A percentile compares a stretch with the other conserved stretches of the same genome.
Conservation (phyloP, 2,113 vertebrate species). For the Platysternon megacephalum region DNA sequence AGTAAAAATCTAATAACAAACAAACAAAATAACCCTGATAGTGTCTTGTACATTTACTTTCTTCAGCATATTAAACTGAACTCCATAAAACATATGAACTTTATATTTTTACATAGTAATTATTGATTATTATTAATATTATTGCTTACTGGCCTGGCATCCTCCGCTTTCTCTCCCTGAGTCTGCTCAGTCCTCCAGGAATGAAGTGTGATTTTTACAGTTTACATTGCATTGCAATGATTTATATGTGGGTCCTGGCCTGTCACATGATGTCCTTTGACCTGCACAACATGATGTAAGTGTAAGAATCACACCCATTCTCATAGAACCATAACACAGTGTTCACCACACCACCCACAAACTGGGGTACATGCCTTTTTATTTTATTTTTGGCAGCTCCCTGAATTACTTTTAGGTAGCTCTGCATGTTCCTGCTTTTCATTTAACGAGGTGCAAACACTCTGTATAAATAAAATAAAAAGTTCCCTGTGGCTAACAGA, state of each 20-base stretch:
- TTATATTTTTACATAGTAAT: not conserved
- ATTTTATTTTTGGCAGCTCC: slow-evolving; percentile 14
- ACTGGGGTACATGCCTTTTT: not conserved
- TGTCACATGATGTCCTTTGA: not conserved
- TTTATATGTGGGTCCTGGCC: slow-evolving; percentile 27
- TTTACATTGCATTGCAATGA: slow-evolving; percentile 1
- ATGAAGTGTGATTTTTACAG: slow-evolving; percentile 48
- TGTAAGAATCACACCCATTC: slow-evolving; percentile 30
- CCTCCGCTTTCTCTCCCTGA: slow-evolving; percentile 13
- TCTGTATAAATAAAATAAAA: slow-evolving; percentile 71
- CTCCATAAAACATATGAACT: not conserved
- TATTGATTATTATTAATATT: not conserved
- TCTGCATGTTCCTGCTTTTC: slow-evolving; percentile 52
- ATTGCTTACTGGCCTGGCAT: not conserved
- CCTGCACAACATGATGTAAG: slow-evolving; percentile 22
- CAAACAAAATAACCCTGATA: not conserved
- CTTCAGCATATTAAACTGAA: not conserved
- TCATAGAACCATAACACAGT: slow-evolving; percentile 22
- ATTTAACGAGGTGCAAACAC: slow-evolving; percentile 73
- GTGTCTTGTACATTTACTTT: not conserved
- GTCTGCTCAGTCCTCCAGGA: slow-evolving; percentile 21
- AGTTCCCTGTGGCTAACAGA: slow-evolving; percentile 48
- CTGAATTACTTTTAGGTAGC: slow-evolving; percentile 68
- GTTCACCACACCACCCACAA: slow-evolving; percentile 50
- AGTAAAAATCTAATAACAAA: not conserved